Conservation (phyloP, 2,797 vertebrate genomes). For the Aldrovandia affinis region DNA sequence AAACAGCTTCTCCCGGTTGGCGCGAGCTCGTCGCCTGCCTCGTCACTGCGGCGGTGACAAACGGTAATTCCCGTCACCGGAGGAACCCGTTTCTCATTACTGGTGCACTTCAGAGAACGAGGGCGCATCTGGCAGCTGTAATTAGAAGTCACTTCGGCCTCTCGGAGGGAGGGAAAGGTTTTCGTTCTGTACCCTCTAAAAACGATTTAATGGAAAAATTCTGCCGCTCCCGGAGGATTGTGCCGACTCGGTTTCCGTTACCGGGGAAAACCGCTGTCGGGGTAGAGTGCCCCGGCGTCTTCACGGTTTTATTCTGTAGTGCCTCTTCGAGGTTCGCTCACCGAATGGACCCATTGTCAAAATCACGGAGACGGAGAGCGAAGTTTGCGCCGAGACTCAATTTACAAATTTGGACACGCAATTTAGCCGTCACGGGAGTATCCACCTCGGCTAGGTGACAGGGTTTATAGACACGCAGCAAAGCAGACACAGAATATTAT, state of each 20-base stretch:
- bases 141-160: constrained; percentile 34
- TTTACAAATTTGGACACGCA: no score
- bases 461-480: no score
- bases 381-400: no score
- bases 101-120: background rate
- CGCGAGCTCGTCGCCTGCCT: background rate
- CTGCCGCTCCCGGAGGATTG: background rate
- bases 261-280: no score
- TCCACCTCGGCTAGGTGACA: no score
- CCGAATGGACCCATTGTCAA: no score
- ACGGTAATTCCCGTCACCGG: background rate
- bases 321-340: background rate
- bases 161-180: background rate
- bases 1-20: background rate
- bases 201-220: constrained; percentile 6
- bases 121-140: constrained; percentile 11
- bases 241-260: background rate
- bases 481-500: background rate
- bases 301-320: no score
- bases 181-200: background rate
- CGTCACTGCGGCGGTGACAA: background rate
- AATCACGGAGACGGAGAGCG: no score
- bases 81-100: background rate
- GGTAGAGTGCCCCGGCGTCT: no score
- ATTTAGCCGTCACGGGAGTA: no score